phyloP scores from a whole-genome alignment of 2,888 invertebrate species.

The Conomelus anceps region DNA sequence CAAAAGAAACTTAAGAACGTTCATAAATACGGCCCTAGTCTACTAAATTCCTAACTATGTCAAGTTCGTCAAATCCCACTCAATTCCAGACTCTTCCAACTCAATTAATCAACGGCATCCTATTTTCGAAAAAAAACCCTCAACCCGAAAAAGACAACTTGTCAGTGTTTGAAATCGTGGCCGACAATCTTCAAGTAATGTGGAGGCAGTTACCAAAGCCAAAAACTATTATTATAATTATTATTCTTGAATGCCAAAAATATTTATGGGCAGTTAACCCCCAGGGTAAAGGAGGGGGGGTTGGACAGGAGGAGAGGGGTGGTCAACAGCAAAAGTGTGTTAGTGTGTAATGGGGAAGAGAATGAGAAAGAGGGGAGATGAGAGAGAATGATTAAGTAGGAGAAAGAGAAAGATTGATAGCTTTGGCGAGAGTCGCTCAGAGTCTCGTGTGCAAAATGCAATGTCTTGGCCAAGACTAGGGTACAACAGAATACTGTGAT shows the following conservation, averaged over 20 bases:
- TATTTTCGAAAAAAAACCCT: too few species aligned
- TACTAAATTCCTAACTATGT: too few species aligned
- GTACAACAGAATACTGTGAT: neutral
- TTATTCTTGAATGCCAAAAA: neutral
- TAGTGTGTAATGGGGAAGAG: neutral
- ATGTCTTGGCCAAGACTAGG: neutral
- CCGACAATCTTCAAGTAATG: too few species aligned
- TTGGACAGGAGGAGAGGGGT: neutral
- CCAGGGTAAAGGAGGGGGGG: neutral
- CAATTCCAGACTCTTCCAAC: too few species aligned
- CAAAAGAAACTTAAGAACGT: too few species aligned
- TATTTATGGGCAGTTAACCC: neutral
- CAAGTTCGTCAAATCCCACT: too few species aligned
- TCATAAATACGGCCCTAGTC: too few species aligned
- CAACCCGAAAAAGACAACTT: too few species aligned
- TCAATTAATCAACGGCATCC: too few species aligned
- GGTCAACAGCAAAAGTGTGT: neutral
- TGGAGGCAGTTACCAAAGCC: neutral
- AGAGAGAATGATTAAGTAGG: neutral
- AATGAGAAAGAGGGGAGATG: neutral
- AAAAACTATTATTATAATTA: neutral
- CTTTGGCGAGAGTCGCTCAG: neutral
- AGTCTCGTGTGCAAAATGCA: neutral
- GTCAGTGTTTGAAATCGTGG: too few species aligned
- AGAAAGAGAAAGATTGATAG: neutral